Conservation (phyloP, 2,888 invertebrate species). For the Liodrosophila aerea region DNA sequence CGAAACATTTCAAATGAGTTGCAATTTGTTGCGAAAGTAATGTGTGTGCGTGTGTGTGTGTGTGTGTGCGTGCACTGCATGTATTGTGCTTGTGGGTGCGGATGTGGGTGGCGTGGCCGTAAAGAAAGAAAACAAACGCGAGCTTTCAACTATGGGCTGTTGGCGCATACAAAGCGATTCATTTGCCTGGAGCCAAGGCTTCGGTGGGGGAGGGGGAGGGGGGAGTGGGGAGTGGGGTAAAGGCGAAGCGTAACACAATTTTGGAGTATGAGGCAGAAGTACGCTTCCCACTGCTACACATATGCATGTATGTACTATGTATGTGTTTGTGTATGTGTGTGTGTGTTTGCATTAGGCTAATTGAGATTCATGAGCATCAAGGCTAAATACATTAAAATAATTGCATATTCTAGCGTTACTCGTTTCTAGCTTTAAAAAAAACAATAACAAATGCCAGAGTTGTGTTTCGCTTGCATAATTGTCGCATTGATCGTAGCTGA, state of each 20-base stretch:
- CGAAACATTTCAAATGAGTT: slow-evolving; percentile 68
- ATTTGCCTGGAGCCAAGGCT: slow-evolving; percentile 52
- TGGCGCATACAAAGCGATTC: slow-evolving; percentile 71
- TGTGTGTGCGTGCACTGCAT: background rate
- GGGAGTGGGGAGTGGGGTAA: slow-evolving; percentile 4
- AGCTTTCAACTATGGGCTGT: slow-evolving; percentile 52
- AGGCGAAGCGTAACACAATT: slow-evolving; percentile 28
- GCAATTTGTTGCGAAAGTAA: slow-evolving; percentile 65
- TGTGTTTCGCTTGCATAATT: slow-evolving; percentile 44
- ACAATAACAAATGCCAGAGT: background rate
- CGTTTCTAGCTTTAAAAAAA: slow-evolving; percentile 45
- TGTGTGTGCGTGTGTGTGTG: slow-evolving; percentile 3
- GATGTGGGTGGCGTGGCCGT: slow-evolving; percentile 56
- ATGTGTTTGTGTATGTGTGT: slow-evolving; percentile 9
- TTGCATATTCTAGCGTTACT: slow-evolving; percentile 62
- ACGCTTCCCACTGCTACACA: too few species aligned
- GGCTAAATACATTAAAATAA: slow-evolving; percentile 76
- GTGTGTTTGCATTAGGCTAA: slow-evolving; percentile 56
- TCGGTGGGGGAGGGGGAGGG: background rate
- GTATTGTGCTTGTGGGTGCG: slow-evolving; percentile 45
- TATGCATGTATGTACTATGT: too few species aligned
- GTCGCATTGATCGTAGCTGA: slow-evolving; percentile 43
- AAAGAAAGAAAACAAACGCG: slow-evolving; percentile 37
- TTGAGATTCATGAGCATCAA: slow-evolving; percentile 75
- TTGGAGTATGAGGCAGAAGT: slow-evolving; percentile 34